Evolutionary conservation across 2,113 vertebrate genomes (phyloP).

Genomic region (Hymenochirus boettgeri): DNA sequence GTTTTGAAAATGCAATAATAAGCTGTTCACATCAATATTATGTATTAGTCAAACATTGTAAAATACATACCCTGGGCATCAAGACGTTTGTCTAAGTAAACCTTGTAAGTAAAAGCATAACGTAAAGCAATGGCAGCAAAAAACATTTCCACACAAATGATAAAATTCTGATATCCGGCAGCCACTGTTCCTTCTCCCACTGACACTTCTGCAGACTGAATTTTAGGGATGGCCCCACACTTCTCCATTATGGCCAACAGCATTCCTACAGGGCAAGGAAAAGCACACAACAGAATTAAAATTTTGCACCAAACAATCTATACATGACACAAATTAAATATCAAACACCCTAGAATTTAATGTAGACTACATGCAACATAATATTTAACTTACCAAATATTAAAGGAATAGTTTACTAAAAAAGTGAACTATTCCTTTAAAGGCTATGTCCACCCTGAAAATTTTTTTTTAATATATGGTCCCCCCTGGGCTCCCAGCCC

Average conservation of each 20-base stretch:
- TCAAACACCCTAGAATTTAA: too few species aligned
- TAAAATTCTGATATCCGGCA: constrained; percentile 96
- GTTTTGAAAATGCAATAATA: too few species aligned
- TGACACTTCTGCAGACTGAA: constrained; percentile 74
- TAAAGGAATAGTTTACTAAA: too few species aligned
- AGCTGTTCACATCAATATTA: background rate
- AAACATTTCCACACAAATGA: constrained; percentile 98
- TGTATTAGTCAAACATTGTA: background rate
- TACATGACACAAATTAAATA: too few species aligned
- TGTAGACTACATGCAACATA: too few species aligned
- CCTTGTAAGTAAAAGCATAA: constrained; percentile 89
- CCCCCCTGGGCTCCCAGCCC: too few species aligned
- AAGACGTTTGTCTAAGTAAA: constrained; percentile 87
- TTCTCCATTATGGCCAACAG: constrained; percentile 94
- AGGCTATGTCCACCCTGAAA: too few species aligned
- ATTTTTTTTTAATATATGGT: too few species aligned
- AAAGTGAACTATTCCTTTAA: too few species aligned
- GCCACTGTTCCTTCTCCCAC: constrained; percentile 94
- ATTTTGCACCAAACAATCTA: too few species aligned
- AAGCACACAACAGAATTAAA: too few species aligned
- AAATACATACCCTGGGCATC: constrained; percentile 79
- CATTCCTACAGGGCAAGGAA: constrained; percentile 68
- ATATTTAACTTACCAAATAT: too few species aligned
- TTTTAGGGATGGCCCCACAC: constrained; percentile 92
- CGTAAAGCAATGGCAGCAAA: constrained; percentile 88